phyloP scores from a whole-genome alignment of 2,888 invertebrate genomes.

The Agapostemon virescens region DNA sequence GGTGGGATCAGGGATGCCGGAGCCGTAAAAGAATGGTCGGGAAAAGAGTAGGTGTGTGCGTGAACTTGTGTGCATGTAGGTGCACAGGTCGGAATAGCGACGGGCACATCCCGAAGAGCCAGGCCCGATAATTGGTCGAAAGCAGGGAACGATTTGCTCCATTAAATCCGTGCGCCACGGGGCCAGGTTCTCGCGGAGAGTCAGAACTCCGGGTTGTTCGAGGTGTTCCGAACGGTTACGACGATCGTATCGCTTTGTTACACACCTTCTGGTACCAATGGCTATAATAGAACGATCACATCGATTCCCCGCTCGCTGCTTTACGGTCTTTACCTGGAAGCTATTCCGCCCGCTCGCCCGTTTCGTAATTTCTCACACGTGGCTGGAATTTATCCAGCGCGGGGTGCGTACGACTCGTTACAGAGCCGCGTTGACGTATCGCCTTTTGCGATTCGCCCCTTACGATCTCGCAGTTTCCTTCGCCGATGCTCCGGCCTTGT shows the following conservation, averaged over 20 bases:
- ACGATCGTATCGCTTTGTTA: slow-evolving; percentile 58
- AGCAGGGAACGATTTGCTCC: slow-evolving; percentile 61
- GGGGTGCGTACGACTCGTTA: slow-evolving; percentile 31
- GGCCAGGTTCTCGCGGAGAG: slow-evolving; percentile 26
- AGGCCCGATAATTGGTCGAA: slow-evolving; percentile 62
- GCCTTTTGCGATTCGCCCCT: slow-evolving; percentile 10
- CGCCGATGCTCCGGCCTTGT: background rate
- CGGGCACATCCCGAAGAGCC: slow-evolving; percentile 29
- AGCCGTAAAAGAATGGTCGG: slow-evolving; percentile 40
- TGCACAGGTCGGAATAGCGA: slow-evolving; percentile 14
- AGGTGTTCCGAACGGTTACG: slow-evolving; percentile 50
- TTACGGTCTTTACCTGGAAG: slow-evolving; percentile 48
- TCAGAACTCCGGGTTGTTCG: slow-evolving; percentile 36
- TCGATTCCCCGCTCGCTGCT: slow-evolving; percentile 40
- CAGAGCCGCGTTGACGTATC: slow-evolving; percentile 18
- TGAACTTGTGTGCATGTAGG: too few relatives aligned
- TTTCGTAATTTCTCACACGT: slow-evolving; percentile 45
- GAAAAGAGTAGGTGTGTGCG: slow-evolving; percentile 3
- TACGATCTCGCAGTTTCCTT: too few relatives aligned
- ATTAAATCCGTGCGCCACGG: slow-evolving; percentile 52
- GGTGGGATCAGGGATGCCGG: slow-evolving; percentile 72
- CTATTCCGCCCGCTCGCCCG: slow-evolving; percentile 32
- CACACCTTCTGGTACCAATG: slow-evolving; percentile 48
- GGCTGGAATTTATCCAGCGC: slow-evolving; percentile 17
- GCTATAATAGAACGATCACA: slow-evolving; percentile 60